Conservation (phyloP, 2,888 invertebrate species). For the Tetranychus truncatus region DNA sequence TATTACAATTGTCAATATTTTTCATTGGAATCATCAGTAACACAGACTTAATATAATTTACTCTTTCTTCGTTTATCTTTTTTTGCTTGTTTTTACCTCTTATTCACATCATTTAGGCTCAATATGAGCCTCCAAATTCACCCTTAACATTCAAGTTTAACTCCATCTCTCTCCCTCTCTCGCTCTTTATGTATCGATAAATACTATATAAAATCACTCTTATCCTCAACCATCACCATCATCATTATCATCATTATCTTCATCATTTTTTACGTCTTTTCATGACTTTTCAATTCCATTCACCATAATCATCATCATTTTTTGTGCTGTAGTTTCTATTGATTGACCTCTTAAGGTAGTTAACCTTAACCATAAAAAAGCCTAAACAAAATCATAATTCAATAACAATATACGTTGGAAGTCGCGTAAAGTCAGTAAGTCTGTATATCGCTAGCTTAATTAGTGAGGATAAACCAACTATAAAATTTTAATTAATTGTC, state of each 20-base stretch:
- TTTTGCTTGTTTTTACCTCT: too few species aligned
- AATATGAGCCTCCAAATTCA: background rate
- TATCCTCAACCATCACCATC: background rate
- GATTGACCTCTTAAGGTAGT: background rate
- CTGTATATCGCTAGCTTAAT: background rate
- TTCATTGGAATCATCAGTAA: too few species aligned
- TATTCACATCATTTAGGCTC: too few species aligned
- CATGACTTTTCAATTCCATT: constrained; percentile 1
- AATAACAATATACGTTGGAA: background rate
- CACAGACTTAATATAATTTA: too few species aligned
- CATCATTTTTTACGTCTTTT: background rate
- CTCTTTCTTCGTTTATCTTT: too few species aligned
- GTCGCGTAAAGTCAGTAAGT: background rate
- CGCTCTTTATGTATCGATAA: background rate
- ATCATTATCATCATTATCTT: background rate
- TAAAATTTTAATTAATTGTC: background rate
- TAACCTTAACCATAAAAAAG: background rate
- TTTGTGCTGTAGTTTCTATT: background rate
- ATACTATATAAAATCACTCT: background rate
- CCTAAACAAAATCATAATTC: background rate
- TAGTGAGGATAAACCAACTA: background rate
- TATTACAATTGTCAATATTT: background rate
- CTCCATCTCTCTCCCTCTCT: background rate
- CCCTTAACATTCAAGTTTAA: background rate
- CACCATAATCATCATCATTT: background rate